Conservation (phyloP, 2,113 vertebrate genomes). For the Electrona antarctica region DNA sequence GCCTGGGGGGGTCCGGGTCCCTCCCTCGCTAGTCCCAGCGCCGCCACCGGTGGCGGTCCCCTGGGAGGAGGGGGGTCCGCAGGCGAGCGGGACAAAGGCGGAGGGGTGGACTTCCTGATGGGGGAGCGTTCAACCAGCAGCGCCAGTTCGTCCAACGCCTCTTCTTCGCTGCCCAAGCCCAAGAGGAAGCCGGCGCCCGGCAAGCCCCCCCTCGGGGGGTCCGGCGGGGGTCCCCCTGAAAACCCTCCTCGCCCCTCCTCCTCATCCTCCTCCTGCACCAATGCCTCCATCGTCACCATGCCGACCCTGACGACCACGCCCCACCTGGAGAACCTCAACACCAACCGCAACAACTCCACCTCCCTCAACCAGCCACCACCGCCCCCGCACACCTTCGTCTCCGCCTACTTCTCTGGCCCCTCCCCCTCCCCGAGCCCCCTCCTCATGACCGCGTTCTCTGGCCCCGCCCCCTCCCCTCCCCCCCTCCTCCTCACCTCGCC, state of each 20-base stretch:
- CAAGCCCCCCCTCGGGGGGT: conserved; percentile 68
- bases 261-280: conserved; percentile 53
- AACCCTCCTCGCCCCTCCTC: conserved; percentile 23
- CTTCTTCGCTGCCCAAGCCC: conserved; percentile 82
- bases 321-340: conserved; percentile 87
- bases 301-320: conserved; percentile 26
- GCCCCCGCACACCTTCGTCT: conserved; percentile 21
- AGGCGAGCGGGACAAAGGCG: no score
- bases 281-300: conserved; percentile 22
- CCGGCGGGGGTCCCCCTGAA: conserved; percentile 18
- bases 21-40: conserved; percentile 34
- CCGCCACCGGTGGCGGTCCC: neutral
- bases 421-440: neutral
- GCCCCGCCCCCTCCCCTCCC: conserved; percentile 53
- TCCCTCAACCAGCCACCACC: conserved; percentile 79
- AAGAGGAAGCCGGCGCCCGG: conserved; percentile 85
- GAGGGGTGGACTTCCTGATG: no score
- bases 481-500: conserved; percentile 50
- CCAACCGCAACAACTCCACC: conserved; percentile 96
- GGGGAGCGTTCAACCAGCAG: neutral
- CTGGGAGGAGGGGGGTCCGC: conserved; percentile 45
- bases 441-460: conserved; percentile 27
- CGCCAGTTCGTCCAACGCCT: neutral
- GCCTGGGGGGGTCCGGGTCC: no score
- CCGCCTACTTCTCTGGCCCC: neutral